These are phyloP conservation scores for Drosophila baimaii DNA, from an alignment of 1,140 invertebrate genomes.

Conservation along the genomic window DNA sequence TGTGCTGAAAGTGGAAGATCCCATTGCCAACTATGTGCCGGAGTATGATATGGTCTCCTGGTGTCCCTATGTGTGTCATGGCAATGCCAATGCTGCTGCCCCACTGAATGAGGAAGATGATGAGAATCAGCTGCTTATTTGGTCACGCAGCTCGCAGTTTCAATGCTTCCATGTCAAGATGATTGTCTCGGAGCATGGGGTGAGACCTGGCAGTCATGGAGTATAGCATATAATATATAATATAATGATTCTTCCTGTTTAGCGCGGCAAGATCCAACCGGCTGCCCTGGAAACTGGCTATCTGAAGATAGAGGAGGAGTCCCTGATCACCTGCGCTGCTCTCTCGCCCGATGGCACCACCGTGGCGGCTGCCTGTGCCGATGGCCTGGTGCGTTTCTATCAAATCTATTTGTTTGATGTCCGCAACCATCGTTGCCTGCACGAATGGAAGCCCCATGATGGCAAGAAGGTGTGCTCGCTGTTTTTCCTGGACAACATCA, in stretches of 20 bases:
- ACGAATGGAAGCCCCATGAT: conserved; percentile 95
- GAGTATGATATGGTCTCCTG: conserved; percentile 89
- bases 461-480: conserved; percentile 93
- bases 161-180: conserved; percentile 78
- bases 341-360: conserved; percentile 97
- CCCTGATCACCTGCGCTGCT: conserved; percentile 92
- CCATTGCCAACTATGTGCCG: conserved; percentile 69
- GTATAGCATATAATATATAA: background rate
- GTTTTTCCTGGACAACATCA: conserved; percentile 96
- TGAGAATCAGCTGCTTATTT: conserved; percentile 91
- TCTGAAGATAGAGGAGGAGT: conserved; percentile 89
- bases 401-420: conserved; percentile 89
- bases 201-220: conserved; percentile 34
- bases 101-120: conserved; percentile 87
- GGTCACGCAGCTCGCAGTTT: conserved; percentile 89
- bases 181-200: conserved; percentile 74
- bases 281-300: conserved; percentile 86
- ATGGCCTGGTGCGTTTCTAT: conserved; percentile 96
- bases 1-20: conserved; percentile 85
- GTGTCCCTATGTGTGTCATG: conserved; percentile 92
- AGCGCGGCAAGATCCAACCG: conserved; percentile 78
- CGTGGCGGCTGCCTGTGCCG: conserved; percentile 93
- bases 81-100: conserved; percentile 88
- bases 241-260: background rate
- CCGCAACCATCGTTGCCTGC: conserved; percentile 90